phyloP scores from a whole-genome alignment of 2,797 vertebrate genomes.

The Eulemur coronatus region DNA sequence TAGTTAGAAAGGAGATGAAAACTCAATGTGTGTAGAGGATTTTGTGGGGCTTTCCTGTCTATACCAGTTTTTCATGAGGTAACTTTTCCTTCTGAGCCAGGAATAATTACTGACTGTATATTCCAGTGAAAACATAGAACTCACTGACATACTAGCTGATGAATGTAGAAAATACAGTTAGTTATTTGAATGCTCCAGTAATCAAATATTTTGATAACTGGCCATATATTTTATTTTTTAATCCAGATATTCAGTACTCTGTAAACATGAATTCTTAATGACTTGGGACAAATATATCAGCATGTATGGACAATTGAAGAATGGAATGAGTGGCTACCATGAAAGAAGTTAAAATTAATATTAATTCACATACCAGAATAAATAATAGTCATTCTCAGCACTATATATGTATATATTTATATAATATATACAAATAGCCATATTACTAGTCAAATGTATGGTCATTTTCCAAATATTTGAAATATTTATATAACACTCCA shows the following conservation, averaged over 20 bases:
- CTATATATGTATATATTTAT: background rate
- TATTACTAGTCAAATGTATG: background rate
- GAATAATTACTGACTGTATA: background rate
- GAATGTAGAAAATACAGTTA: background rate
- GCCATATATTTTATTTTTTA: background rate
- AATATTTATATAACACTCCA: conserved; percentile 25
- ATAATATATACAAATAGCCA: background rate
- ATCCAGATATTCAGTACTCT: background rate
- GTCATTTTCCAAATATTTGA: conserved; percentile 8
- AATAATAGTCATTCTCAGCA: background rate
- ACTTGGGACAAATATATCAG: background rate
- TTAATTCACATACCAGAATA: background rate
- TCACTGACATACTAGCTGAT: background rate
- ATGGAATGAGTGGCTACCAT: background rate
- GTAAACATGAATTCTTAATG: background rate
- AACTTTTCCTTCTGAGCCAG: background rate
- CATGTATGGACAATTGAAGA: background rate
- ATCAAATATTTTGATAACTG: conserved; percentile 22
- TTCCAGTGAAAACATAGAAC: background rate
- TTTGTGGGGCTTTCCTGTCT: background rate
- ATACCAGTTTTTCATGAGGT: background rate
- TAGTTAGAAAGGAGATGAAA: conserved; percentile 5
- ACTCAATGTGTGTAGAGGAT: background rate
- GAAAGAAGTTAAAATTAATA: background rate
- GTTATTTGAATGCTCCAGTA: background rate